phyloP scores from a whole-genome alignment of 1,140 invertebrate genomes.

The Eumaeus atala region DNA sequence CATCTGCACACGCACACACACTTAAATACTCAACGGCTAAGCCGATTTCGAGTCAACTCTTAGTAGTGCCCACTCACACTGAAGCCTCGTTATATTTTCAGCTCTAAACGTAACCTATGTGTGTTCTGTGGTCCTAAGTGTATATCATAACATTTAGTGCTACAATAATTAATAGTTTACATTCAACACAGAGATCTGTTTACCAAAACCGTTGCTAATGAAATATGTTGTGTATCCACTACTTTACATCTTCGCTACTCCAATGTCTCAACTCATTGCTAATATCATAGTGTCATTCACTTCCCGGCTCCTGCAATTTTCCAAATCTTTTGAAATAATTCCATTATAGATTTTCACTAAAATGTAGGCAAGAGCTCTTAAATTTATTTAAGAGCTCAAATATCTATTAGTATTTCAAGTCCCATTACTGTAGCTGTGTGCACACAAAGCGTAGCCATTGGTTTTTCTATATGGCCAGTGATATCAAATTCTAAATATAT shows the following conservation, averaged over 20 bases:
- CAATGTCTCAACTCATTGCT: not conserved
- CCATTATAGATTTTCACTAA: not conserved
- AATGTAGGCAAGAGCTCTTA: too few relatives aligned
- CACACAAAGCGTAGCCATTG: too few relatives aligned
- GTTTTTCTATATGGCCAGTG: too few relatives aligned
- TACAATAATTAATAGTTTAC: constrained; percentile 39
- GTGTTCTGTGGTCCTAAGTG: constrained; percentile 27
- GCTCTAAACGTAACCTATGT: constrained; percentile 17
- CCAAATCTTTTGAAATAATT: not conserved
- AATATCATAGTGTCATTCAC: not conserved
- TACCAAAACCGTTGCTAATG: constrained; percentile 36
- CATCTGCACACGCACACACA: constrained; percentile 9
- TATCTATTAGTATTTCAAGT: too few relatives aligned
- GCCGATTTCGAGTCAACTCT: constrained; percentile 23
- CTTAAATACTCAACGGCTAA: constrained; percentile 21
- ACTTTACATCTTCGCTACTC: constrained; percentile 21
- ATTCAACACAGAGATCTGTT: constrained; percentile 39
- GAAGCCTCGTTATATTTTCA: constrained; percentile 35
- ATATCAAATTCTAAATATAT: too few relatives aligned
- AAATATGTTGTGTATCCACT: constrained; percentile 34
- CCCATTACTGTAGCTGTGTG: too few relatives aligned
- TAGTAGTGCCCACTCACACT: constrained; percentile 17
- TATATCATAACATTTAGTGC: constrained; percentile 29
- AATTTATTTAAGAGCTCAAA: too few relatives aligned
- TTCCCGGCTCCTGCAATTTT: too few relatives aligned